A percentile compares a stretch with the other conserved stretches of the same genome.
phyloP scores from a whole-genome alignment of 2,797 vertebrate species.

The Hippoglossus hippoglossus region DNA sequence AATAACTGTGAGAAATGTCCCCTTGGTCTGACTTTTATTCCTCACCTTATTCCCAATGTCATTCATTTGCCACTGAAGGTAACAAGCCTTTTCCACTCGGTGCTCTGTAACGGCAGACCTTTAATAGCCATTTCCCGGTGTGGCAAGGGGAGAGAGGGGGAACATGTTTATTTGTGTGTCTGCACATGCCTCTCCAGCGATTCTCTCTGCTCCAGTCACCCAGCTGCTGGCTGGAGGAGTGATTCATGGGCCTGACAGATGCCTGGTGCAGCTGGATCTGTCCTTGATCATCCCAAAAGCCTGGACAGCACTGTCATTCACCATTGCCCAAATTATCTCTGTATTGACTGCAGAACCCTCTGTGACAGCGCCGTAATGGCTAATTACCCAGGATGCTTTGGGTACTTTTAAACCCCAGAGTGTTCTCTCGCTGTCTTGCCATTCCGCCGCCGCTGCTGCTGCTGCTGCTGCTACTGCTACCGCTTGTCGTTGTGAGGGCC shows the following conservation, averaged over 20 bases:
- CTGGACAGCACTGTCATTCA: slow-evolving; percentile 99
- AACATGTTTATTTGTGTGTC: slow-evolving; percentile 88
- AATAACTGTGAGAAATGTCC: slow-evolving; percentile 79
- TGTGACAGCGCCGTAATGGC: slow-evolving; percentile 99
- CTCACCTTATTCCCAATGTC: slow-evolving; percentile 86
- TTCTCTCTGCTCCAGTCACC: slow-evolving; percentile 92
- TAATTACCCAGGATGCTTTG: slow-evolving; percentile 99
- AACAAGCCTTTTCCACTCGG: slow-evolving; percentile 85
- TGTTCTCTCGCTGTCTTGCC: slow-evolving; percentile 81
- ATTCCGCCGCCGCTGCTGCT: slow-evolving; percentile 58
- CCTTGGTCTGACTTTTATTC: slow-evolving; percentile 81
- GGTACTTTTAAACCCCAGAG: slow-evolving; percentile 92
- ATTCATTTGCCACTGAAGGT: slow-evolving; percentile 88
- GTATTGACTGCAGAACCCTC: slow-evolving; percentile 99
- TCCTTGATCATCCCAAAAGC: slow-evolving; percentile 99
- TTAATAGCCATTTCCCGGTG: slow-evolving; percentile 89
- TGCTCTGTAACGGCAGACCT: slow-evolving; percentile 86
- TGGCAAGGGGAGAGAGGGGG: slow-evolving; percentile 79
- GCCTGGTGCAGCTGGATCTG: slow-evolving; percentile 99
- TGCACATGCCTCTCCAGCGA: slow-evolving; percentile 86
- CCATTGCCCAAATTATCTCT: slow-evolving; percentile 99
- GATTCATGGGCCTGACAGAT: slow-evolving; percentile 99
- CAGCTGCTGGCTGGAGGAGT: slow-evolving; percentile 95
- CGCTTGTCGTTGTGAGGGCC: slow-evolving; percentile 68
- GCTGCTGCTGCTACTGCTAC: slow-evolving; percentile 52